Conservation (phyloP, 2,888 invertebrate genomes). For the Drosophila robusta region DNA sequence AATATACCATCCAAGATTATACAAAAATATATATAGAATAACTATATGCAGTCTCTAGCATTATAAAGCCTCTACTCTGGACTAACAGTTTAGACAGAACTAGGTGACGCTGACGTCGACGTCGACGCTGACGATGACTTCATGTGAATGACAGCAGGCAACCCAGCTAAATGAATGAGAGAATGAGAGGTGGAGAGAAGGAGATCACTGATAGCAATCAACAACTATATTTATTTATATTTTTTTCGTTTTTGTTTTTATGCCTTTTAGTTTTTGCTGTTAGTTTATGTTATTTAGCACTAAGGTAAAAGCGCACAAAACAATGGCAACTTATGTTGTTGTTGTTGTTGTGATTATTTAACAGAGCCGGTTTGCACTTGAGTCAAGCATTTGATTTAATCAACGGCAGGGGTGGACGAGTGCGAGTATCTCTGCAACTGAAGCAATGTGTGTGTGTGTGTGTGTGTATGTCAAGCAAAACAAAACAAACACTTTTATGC, state of each 20-base stretch:
- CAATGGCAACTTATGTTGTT: slow-evolving; percentile 36
- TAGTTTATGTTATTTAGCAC: slow-evolving; percentile 38
- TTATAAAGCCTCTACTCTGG: slow-evolving; percentile 4
- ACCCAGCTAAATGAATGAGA: slow-evolving; percentile 26
- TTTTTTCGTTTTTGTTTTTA: slow-evolving; percentile 11
- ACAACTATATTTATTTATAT: slow-evolving; percentile 39
- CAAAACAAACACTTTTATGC: slow-evolving; percentile 9
- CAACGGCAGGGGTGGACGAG: slow-evolving; percentile 58
- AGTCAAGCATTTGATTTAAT: slow-evolving; percentile 65
- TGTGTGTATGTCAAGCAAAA: slow-evolving; percentile 9
- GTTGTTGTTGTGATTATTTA: slow-evolving; percentile 58
- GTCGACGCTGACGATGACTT: slow-evolving; percentile 47
- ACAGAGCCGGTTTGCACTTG: slow-evolving; percentile 75
- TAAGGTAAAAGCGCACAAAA: slow-evolving; percentile 33
- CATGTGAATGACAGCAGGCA: slow-evolving; percentile 40
- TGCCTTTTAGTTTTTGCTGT: slow-evolving; percentile 22
- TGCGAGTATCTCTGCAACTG: slow-evolving; percentile 18
- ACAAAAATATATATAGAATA: neutral
- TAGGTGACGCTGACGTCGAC: slow-evolving; percentile 31
- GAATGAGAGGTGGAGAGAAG: slow-evolving; percentile 9
- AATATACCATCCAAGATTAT: no score
- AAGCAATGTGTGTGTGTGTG: slow-evolving; percentile 9
- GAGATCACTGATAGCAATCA: slow-evolving; percentile 53
- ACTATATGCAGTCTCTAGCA: slow-evolving; percentile 4
- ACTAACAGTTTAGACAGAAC: slow-evolving; percentile 20